Percentiles rank a stretch among this genome's conserved stretches.
phyloP scores from a whole-genome alignment of 2,888 invertebrate genomes.

The Hypena proboscidalis region DNA sequence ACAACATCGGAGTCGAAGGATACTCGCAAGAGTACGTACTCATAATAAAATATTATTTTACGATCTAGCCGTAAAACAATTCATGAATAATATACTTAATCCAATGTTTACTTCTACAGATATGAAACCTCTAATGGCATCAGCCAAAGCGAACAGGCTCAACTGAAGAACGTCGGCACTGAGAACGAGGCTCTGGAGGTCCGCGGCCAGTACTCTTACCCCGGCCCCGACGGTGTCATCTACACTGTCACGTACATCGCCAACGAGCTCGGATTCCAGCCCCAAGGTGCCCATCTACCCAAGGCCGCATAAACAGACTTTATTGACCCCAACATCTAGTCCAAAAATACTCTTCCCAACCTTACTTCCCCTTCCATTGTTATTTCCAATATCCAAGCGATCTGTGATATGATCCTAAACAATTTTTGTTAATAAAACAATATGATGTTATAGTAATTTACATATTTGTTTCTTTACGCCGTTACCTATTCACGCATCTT shows the following conservation, averaged over 20 bases:
- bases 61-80: no score
- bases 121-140: constrained; percentile 68
- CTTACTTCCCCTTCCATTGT: constrained; percentile 43
- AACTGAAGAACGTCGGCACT: constrained; percentile 55
- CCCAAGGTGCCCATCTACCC: constrained; percentile 70
- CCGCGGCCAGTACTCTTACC: constrained; percentile 64
- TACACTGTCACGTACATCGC: constrained; percentile 82
- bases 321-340: constrained; percentile 57
- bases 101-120: constrained; percentile 42
- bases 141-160: constrained; percentile 40
- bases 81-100: no score
- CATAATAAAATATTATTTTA: no score
- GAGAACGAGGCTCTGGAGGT: constrained; percentile 61
- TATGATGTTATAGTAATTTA: constrained; percentile 59
- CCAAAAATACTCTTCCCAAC: constrained; percentile 65
- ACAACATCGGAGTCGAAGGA: constrained; percentile 66
- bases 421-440: constrained; percentile 68
- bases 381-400: constrained; percentile 63
- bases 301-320: constrained; percentile 38
- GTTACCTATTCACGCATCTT: constrained; percentile 2
- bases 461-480: constrained; percentile 37
- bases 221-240: constrained; percentile 71
- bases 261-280: constrained; percentile 82
- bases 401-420: constrained; percentile 77
- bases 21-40: constrained; percentile 63